Conservation (phyloP, 2,888 invertebrate species). For the Pterobdella sp. region DNA sequence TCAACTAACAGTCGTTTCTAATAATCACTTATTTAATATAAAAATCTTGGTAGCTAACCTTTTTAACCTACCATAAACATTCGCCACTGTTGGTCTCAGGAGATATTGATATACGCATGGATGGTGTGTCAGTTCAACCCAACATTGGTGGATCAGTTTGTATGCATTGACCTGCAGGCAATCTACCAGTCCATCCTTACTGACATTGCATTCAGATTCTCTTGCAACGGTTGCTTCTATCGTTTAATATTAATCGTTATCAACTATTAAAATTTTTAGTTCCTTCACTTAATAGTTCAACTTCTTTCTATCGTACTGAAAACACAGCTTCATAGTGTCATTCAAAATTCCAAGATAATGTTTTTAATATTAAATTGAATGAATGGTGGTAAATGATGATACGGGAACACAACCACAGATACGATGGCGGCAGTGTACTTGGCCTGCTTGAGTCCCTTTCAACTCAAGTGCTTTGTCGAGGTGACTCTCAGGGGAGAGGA, state of each 20-base stretch:
- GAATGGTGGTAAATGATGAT: no score
- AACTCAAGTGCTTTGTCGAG: conserved; percentile 26
- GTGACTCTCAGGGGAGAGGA: conserved; percentile 19
- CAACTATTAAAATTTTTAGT: no score
- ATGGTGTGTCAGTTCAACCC: conserved; percentile 23
- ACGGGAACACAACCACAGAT: neutral
- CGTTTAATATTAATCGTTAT: no score
- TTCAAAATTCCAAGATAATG: no score
- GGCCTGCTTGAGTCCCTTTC: conserved; percentile 25
- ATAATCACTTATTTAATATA: no score
- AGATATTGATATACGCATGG: conserved; percentile 21
- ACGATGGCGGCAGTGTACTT: conserved; percentile 22
- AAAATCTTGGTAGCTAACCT: neutral
- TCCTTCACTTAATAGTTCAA: no score
- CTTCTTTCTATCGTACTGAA: no score
- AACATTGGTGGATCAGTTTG: conserved; percentile 17
- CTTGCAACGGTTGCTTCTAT: conserved; percentile 29
- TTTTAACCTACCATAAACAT: neutral
- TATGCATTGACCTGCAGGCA: conserved; percentile 24
- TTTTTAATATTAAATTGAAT: no score
- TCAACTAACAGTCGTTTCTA: no score
- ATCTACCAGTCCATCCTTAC: conserved; percentile 28
- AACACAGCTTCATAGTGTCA: no score
- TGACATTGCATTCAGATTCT: conserved; percentile 16
- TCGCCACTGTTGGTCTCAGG: no score